Base-by-base conservation (phyloP, 2,113 vertebrate species). In the Laticauda laticaudata region DNA sequence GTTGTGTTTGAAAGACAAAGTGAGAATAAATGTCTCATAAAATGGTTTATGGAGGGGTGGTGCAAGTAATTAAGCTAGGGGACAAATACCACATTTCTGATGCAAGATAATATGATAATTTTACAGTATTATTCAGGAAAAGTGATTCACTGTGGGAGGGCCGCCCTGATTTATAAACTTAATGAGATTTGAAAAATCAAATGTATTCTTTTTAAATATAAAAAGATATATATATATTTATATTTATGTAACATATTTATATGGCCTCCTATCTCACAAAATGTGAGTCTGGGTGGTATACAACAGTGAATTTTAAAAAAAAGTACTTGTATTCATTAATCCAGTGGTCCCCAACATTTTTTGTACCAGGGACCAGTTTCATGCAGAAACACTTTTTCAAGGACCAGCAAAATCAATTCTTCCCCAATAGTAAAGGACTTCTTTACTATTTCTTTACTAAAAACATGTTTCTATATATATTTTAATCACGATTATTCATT, bases 131-230 rank as follows among this genome's bases (percentile, higher is more conserved):
- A 34, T 57, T 92, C 61, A 81, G n/a, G 75, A 88, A 89, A 2
- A n/a, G 29, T 91, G 61, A 92, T 61, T 34, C 51, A 55, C 59
- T 61, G 75, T 51, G 14, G 21, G n/a, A 18, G 21, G 21, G 51
- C 5, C 2, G 4, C 55, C 15, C 55, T 89, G 87, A 92, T 92
- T 92, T 92, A 88, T 92, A 53, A 89, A 75, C 53, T 88, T 88
- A 89, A 55, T 54, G 23, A n/a, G 15, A 69, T 15, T 54, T 69
- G 51, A 39, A 55, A 87, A 55, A 69, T 91, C 34, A 55, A 9
- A 23, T 20, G 7, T 29, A 12, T 11, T 45, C 12, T 57, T 92
- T 29, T 92, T 55, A 34, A 34, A 34, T 39, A 39, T 39, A 39
- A 39, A 39, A 39, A 39, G 34, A 39, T 39, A 39, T 39, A 39